Conservation (phyloP, 2,888 invertebrate species). For the Brachyptera putata region DNA sequence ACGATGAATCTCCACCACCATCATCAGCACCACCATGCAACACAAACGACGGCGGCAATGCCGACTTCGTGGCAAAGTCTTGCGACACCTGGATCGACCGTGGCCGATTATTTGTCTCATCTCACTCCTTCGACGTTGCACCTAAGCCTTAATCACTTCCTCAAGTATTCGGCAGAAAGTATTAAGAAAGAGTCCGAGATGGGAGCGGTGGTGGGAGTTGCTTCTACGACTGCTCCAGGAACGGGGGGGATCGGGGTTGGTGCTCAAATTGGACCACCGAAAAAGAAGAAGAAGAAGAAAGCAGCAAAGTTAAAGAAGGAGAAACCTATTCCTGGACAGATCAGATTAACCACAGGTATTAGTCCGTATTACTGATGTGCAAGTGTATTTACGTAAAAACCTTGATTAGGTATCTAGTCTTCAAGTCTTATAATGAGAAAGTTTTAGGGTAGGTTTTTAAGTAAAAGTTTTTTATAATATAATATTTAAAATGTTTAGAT, state of each 20-base stretch:
- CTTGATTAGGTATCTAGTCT: too few relatives aligned
- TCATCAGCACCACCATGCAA: constrained; percentile 30
- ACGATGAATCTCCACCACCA: constrained; percentile 31
- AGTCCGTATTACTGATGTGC: too few relatives aligned
- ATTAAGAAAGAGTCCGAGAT: constrained; percentile 66
- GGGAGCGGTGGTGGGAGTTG: constrained; percentile 34
- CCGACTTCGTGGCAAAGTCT: constrained; percentile 68
- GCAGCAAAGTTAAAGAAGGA: constrained; percentile 73
- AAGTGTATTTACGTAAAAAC: too few relatives aligned
- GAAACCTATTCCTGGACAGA: constrained; percentile 80
- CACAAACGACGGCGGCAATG: constrained; percentile 43
- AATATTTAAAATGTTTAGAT: too few relatives aligned
- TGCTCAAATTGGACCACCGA: constrained; percentile 48
- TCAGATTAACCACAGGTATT: too few relatives aligned
- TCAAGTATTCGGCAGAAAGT: constrained; percentile 72
- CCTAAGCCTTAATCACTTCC: constrained; percentile 74
- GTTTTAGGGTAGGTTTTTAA: too few relatives aligned
- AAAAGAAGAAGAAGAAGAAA: constrained; percentile 73
- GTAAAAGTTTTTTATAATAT: too few relatives aligned
- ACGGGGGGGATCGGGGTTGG: constrained; percentile 41
- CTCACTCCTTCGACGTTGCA: constrained; percentile 69
- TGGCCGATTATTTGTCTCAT: constrained; percentile 80
- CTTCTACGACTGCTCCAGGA: constrained; percentile 43
- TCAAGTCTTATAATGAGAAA: too few relatives aligned
- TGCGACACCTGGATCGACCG: constrained; percentile 68